Conservation (phyloP, 2,888 invertebrate species). For the Athalia rosae region DNA sequence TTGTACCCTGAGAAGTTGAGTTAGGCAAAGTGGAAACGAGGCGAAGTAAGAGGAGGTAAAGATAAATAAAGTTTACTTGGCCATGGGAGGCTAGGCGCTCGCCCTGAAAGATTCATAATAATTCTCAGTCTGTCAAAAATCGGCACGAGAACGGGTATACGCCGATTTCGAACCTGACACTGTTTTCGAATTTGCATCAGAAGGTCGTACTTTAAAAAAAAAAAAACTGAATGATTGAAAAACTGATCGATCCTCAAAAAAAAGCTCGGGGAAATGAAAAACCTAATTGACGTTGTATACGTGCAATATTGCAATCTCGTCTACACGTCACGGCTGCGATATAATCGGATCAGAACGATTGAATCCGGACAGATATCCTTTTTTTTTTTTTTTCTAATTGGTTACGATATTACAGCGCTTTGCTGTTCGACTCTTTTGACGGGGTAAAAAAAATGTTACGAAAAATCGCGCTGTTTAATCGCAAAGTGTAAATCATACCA, state of each 20-base stretch:
- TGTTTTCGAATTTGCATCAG: no score
- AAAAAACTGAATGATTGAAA: slow-evolving; percentile 9
- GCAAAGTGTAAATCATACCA: background rate
- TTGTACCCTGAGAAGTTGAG: slow-evolving; percentile 12
- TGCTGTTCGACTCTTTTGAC: no score
- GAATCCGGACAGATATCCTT: background rate
- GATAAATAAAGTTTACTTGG: background rate
- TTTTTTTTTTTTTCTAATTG: no score
- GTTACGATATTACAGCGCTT: no score
- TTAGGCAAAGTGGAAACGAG: background rate
- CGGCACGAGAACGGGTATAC: no score
- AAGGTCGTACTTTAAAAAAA: slow-evolving; percentile 19
- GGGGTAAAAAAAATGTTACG: background rate
- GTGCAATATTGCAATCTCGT: background rate
- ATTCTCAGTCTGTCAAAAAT: no score
- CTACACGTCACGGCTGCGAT: background rate
- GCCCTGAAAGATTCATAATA: no score
- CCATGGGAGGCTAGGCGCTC: background rate
- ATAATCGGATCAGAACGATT: slow-evolving; percentile 33
- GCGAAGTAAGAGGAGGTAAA: background rate
- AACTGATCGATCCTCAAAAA: background rate
- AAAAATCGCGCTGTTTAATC: background rate
- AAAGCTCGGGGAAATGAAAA: background rate
- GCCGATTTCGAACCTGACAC: no score
- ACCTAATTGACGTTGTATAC: slow-evolving; percentile 11